A percentile compares a stretch with the other conserved stretches of the same genome.
These are phyloP conservation scores for Carpatolechia fugitivella DNA, from an alignment of 2,888 invertebrate genomes.

Conservation along the genomic window DNA sequence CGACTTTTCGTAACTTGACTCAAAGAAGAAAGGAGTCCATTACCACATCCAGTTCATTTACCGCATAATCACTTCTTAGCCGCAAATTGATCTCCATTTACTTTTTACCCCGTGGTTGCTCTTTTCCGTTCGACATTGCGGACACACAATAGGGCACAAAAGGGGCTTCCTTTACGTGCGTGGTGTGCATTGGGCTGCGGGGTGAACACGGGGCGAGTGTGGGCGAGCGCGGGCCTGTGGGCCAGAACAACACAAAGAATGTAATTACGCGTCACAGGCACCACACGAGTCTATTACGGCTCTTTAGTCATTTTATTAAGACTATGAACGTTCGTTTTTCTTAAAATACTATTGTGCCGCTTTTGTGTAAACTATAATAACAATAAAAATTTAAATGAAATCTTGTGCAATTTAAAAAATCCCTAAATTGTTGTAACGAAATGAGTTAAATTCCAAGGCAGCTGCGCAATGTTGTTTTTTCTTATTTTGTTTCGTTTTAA, in stretches of 20 bases:
- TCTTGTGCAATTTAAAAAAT: not conserved
- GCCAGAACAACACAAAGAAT: conserved; percentile 53
- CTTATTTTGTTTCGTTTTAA: not conserved
- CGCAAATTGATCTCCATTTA: conserved; percentile 15
- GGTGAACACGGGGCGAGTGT: no score
- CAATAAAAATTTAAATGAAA: not conserved
- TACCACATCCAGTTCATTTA: conserved; percentile 12
- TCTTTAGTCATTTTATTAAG: no score
- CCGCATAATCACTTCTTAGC: conserved; percentile 11
- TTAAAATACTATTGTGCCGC: no score
- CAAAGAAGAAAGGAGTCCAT: conserved; percentile 2
- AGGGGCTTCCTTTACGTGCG: conserved; percentile 14
- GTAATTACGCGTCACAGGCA: conserved; percentile 66
- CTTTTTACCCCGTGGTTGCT: conserved; percentile 14
- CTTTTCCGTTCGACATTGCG: conserved; percentile 18
- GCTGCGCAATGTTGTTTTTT: not conserved
- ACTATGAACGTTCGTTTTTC: no score
- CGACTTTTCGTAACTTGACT: not conserved
- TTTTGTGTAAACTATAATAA: no score
- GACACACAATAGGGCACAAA: conserved; percentile 14
- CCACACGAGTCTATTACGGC: conserved; percentile 36
- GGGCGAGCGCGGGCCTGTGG: not conserved
- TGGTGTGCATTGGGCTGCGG: conserved; percentile 4
- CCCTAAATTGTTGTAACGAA: not conserved
- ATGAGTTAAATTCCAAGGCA: not conserved